Evolutionary conservation across 2,888 invertebrate genomes (phyloP).

Genomic region (Meiosimyza decipiens): DNA sequence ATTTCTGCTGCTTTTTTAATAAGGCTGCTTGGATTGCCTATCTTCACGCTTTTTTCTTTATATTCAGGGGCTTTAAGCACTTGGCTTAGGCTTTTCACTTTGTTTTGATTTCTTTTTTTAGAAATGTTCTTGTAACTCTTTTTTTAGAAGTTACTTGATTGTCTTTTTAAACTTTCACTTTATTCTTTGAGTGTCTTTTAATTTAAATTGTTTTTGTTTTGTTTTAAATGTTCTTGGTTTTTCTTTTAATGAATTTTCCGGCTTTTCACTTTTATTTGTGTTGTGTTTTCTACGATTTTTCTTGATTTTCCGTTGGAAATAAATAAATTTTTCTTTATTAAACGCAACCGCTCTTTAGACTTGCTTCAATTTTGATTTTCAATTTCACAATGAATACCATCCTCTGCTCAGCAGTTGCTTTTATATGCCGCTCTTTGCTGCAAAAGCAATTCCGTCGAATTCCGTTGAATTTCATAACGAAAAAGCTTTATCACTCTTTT

Average conservation of each 20-base stretch:
- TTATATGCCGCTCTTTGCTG: constrained; percentile 57
- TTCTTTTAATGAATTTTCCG: constrained; percentile 42
- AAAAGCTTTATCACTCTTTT: constrained; percentile 37
- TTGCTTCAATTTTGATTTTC: constrained; percentile 65
- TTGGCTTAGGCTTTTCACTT: constrained; percentile 1
- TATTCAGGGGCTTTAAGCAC: constrained; percentile 2
- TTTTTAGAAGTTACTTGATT: too few species aligned
- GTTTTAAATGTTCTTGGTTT: constrained; percentile 61
- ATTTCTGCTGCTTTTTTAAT: constrained; percentile 12
- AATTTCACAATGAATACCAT: constrained; percentile 65
- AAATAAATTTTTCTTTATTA: constrained; percentile 1
- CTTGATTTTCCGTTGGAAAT: neutral
- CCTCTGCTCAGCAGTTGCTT: constrained; percentile 48
- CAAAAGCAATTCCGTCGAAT: constrained; percentile 12
- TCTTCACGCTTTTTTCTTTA: constrained; percentile 43
- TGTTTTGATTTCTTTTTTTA: constrained; percentile 23
- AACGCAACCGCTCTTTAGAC: constrained; percentile 40
- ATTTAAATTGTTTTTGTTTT: constrained; percentile 26
- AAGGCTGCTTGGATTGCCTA: constrained; percentile 17
- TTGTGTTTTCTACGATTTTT: constrained; percentile 27
- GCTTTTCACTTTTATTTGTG: constrained; percentile 28
- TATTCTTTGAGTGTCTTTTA: constrained; percentile 24
- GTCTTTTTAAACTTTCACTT: constrained; percentile 29
- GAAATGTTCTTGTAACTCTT: constrained; percentile 3
- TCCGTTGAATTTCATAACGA: constrained; percentile 59